Conservation (phyloP, 2,113 vertebrate species). For the Dasyornis broadbenti region DNA sequence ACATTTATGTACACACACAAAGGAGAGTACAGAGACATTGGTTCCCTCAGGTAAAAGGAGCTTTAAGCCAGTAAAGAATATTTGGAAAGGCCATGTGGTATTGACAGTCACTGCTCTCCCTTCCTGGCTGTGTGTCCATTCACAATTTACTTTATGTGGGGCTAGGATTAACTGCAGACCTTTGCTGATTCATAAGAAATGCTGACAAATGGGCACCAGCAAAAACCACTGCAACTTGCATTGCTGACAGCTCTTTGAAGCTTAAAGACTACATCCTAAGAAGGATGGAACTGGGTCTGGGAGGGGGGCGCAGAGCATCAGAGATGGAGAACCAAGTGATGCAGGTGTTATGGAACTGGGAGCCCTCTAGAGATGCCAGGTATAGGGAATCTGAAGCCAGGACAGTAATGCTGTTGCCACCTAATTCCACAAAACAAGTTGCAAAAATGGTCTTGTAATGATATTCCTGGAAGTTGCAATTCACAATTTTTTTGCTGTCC, state of each 20-base stretch:
- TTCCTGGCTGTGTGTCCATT: not conserved
- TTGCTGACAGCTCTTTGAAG: not conserved
- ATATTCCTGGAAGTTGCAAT: not conserved
- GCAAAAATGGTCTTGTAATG: not conserved
- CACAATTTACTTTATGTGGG: not conserved
- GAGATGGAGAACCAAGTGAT: accelerated
- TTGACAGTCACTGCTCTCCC: not conserved
- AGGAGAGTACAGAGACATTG: not conserved
- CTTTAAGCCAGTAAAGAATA: not conserved
- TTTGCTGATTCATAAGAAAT: not conserved
- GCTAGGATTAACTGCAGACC: not conserved
- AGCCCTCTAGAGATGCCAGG: not conserved
- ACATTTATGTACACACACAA: not conserved
- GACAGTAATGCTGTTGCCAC: not conserved
- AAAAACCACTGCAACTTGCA: not conserved
- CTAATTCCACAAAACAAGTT: not conserved
- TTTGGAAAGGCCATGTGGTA: accelerated
- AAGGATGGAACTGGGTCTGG: not conserved
- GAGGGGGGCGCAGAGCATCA: accelerated
- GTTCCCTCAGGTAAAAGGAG: not conserved
- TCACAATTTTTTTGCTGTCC: not conserved
- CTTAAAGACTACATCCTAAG: not conserved
- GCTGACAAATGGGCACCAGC: not conserved
- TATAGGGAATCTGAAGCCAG: not conserved
- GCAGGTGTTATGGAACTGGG: accelerated